These are phyloP conservation scores for Andrena trimmerana DNA, from an alignment of 2,888 invertebrate species.

Conservation along the genomic window DNA sequence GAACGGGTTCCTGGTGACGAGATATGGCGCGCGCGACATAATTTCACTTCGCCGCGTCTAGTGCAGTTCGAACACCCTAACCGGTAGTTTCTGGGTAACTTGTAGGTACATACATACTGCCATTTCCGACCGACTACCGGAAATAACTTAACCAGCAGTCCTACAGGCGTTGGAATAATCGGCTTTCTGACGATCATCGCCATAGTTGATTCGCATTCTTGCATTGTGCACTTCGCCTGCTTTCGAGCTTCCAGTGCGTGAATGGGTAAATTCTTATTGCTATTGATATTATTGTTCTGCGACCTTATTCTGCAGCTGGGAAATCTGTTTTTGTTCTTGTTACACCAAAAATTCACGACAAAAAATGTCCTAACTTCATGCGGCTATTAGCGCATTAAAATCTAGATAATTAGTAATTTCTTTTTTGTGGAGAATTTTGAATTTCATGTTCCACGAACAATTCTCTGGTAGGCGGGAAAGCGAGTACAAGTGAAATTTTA, in stretches of 20 bases:
- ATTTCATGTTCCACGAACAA: no score
- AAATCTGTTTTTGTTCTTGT: no score
- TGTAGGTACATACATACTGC: conserved; percentile 28
- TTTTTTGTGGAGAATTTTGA: no score
- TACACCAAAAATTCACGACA: no score
- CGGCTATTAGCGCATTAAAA: no score
- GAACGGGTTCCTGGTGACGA: conserved; percentile 15
- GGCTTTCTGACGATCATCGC: neutral
- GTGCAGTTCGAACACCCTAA: conserved; percentile 18
- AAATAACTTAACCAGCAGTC: conserved; percentile 32
- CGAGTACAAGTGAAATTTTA: no score
- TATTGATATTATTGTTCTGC: neutral
- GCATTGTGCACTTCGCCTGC: conserved; percentile 8
- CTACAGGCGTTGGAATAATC: conserved; percentile 18
- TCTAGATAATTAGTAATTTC: no score
- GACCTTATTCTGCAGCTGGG: no score
- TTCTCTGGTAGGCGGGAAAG: no score
- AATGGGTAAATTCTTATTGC: neutral
- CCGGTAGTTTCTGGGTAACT: conserved; percentile 34
- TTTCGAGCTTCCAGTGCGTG: conserved; percentile 6
- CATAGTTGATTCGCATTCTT: conserved; percentile 21
- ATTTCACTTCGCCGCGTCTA: conserved; percentile 25
- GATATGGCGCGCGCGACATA: conserved; percentile 25
- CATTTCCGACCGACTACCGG: conserved; percentile 31
- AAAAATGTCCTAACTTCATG: no score